Conservation (phyloP, 2,888 invertebrate species). For the Piscicola geometra region DNA sequence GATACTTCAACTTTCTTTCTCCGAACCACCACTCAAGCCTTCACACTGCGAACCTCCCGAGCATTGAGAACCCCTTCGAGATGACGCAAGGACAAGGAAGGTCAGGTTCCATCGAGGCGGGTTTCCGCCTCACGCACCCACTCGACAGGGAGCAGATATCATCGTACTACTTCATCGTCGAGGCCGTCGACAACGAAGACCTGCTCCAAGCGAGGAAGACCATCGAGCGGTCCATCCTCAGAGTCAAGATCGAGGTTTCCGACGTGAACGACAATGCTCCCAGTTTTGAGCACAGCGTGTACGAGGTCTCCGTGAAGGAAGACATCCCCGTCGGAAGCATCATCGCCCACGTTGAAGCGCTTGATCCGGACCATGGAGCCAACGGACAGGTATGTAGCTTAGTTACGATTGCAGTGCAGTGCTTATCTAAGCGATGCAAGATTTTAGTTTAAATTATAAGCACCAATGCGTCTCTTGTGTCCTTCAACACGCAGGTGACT, state of each 20-base stretch:
- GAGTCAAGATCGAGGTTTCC: conserved; percentile 34
- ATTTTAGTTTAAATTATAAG: too few relatives aligned
- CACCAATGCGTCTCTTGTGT: too few relatives aligned
- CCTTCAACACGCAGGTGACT: conserved; percentile 31
- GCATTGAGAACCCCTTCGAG: conserved; percentile 3
- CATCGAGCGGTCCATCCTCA: conserved; percentile 28
- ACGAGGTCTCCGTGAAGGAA: conserved; percentile 28
- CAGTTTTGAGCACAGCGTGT: conserved; percentile 17
- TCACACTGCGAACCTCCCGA: too few relatives aligned
- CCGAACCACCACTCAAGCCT: too few relatives aligned
- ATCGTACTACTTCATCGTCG: conserved; percentile 38
- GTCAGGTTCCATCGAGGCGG: conserved; percentile 33
- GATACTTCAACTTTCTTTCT: too few relatives aligned
- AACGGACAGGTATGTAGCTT: background rate
- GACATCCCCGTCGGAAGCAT: conserved; percentile 33
- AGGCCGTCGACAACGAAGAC: conserved; percentile 39
- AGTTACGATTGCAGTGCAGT: too few relatives aligned
- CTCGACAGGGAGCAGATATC: conserved; percentile 42
- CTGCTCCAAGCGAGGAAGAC: background rate
- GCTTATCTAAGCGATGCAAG: too few relatives aligned
- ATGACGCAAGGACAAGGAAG: background rate
- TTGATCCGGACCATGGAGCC: background rate
- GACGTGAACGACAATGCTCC: conserved; percentile 37
- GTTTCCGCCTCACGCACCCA: conserved; percentile 38
- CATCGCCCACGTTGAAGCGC: conserved; percentile 36